phyloP scores from a whole-genome alignment of 2,888 invertebrate genomes.

The Eudasyphora cyanicolor region DNA sequence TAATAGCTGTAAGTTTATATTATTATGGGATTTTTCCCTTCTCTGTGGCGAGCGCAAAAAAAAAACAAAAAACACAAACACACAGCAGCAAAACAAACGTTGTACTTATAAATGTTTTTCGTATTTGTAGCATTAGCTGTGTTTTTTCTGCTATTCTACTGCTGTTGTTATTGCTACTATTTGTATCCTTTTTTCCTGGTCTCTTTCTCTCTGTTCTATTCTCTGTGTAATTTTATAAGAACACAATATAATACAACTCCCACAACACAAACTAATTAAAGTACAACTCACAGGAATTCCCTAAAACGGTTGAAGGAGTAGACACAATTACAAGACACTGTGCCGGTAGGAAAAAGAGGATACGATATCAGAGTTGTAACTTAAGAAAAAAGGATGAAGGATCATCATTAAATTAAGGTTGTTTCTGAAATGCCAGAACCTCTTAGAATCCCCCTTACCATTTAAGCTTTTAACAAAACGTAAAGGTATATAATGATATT shows the following conservation, averaged over 20 bases:
- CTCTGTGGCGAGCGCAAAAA: slow-evolving; percentile 20
- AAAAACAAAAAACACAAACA: slow-evolving; percentile 7
- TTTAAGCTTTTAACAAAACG: too few species aligned
- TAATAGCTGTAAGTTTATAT: slow-evolving; percentile 51
- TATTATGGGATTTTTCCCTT: slow-evolving; percentile 42
- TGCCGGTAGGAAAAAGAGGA: background rate
- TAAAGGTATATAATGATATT: too few species aligned
- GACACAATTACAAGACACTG: background rate
- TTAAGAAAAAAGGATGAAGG: too few species aligned
- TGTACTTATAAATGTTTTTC: slow-evolving; percentile 63
- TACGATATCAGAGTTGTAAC: background rate
- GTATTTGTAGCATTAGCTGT: slow-evolving; percentile 51
- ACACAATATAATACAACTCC: slow-evolving; percentile 57
- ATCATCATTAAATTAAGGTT: too few species aligned
- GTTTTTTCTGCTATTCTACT: slow-evolving; percentile 9
- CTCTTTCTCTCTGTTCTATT: slow-evolving; percentile 8
- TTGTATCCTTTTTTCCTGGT: slow-evolving; percentile 19
- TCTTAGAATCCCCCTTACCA: too few species aligned
- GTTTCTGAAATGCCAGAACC: too few species aligned
- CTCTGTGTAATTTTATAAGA: slow-evolving; percentile 31
- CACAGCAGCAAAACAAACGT: slow-evolving; percentile 23
- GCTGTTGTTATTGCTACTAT: background rate
- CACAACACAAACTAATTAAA: slow-evolving; percentile 66
- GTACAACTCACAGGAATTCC: slow-evolving; percentile 59
- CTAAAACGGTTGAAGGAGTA: slow-evolving; percentile 35